Conservation (phyloP, 2,888 invertebrate genomes). For the Autographa pulchrina region DNA sequence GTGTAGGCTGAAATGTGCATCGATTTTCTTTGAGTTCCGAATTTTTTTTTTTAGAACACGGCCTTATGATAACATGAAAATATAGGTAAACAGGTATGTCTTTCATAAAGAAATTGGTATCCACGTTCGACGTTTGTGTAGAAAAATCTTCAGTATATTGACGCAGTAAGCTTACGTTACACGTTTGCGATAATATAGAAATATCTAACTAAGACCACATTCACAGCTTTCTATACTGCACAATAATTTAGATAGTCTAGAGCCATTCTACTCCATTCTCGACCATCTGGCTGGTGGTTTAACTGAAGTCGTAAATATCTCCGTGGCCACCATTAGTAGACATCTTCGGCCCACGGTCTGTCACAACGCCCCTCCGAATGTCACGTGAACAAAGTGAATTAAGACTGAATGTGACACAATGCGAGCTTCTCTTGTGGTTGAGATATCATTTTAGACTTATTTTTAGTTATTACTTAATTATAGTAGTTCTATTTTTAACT, state of each 20-base stretch:
- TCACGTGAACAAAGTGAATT: constrained; percentile 5
- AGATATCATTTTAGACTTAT: neutral
- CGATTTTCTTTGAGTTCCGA: too few relatives aligned
- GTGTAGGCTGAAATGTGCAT: too few relatives aligned
- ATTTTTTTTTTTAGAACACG: too few relatives aligned
- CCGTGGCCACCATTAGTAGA: constrained; percentile 1
- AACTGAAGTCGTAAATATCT: constrained; percentile 8
- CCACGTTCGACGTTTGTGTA: too few relatives aligned
- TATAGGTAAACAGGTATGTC: too few relatives aligned
- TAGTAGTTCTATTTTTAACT: too few relatives aligned
- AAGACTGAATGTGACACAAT: neutral
- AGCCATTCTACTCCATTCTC: constrained; percentile 6
- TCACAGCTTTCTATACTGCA: neutral
- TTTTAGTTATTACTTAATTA: too few relatives aligned
- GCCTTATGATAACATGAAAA: too few relatives aligned
- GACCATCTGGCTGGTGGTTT: constrained; percentile 6
- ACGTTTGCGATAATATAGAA: neutral
- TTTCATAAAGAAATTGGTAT: too few relatives aligned
- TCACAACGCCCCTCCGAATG: constrained; percentile 1
- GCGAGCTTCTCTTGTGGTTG: neutral
- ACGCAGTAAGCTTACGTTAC: too few relatives aligned
- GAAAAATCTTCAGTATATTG: too few relatives aligned
- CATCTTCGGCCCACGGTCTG: constrained; percentile 2
- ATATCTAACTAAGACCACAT: neutral
- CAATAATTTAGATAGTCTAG: neutral